Evolutionary conservation across 2,113 vertebrate genomes (phyloP).

Genomic region (Odocoileus virginianus): DNA sequence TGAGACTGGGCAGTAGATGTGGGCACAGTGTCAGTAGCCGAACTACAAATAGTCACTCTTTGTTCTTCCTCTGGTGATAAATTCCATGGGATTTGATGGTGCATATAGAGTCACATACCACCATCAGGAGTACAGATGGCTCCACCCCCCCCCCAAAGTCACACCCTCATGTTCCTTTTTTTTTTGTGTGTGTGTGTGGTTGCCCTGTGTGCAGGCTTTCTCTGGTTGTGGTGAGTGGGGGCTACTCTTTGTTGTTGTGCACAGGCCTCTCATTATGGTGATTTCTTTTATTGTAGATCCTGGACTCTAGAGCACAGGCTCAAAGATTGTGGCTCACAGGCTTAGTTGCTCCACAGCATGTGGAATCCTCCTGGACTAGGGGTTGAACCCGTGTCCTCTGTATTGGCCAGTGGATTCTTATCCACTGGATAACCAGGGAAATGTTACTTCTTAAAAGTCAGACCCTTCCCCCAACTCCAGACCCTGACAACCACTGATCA

Average conservation of each 20-base stretch:
- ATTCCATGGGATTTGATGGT: accelerated
- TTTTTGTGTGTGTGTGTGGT: not conserved
- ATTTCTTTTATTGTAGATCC: not conserved
- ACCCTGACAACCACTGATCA: not conserved
- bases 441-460: not conserved
- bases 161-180: not conserved
- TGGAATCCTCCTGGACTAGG: not conserved
- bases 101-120: not conserved
- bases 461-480: not conserved
- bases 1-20: accelerated
- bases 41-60: not conserved
- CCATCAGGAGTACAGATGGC: accelerated
- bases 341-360: not conserved
- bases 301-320: not conserved
- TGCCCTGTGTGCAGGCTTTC: not conserved
- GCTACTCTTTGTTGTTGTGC: not conserved
- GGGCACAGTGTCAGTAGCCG: too few species aligned
- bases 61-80: not conserved
- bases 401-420: not conserved
- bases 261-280: not conserved
- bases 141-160: not conserved
- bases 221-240: not conserved
- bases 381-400: not conserved
- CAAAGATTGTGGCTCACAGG: not conserved
- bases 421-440: not conserved